These are phyloP conservation scores for Aleiodes alternator DNA, from an alignment of 2,888 invertebrate genomes.

Conservation along the genomic window DNA sequence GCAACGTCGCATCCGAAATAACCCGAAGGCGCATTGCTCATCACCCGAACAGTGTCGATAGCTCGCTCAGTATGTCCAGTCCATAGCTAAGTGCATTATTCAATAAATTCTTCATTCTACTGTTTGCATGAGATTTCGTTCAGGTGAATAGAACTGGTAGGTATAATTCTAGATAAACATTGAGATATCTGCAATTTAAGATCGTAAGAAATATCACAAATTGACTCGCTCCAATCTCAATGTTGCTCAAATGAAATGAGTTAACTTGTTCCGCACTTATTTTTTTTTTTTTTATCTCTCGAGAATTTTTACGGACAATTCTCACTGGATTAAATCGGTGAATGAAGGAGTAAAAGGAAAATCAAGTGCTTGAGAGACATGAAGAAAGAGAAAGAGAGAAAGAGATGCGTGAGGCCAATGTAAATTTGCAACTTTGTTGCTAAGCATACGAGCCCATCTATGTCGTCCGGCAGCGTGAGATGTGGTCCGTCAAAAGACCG, in stretches of 20 bases:
- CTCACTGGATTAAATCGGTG: conserved; percentile 14
- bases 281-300: neutral
- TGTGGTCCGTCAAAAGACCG: conserved; percentile 72
- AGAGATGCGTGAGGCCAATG: conserved; percentile 55
- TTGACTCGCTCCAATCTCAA: conserved; percentile 43
- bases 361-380: neutral
- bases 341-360: neutral
- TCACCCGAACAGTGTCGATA: too few species aligned
- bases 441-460: conserved; percentile 60
- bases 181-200: conserved; percentile 8
- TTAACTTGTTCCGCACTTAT: neutral
- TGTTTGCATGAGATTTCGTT: conserved; percentile 1
- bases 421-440: conserved; percentile 72
- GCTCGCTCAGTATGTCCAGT: too few species aligned
- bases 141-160: conserved; percentile 21
- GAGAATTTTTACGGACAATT: neutral
- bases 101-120: conserved; percentile 44
- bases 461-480: conserved; percentile 70
- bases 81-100: neutral
- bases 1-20: too few species aligned
- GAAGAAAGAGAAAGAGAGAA: neutral
- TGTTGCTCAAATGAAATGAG: neutral
- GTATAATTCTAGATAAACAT: conserved; percentile 28
- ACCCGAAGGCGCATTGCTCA: too few species aligned
- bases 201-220: conserved; percentile 38